A percentile compares a stretch with the other conserved stretches of the same genome.
These are phyloP conservation scores for Betta splendens DNA, from an alignment of 2,797 vertebrate species.

Conservation along the genomic window DNA sequence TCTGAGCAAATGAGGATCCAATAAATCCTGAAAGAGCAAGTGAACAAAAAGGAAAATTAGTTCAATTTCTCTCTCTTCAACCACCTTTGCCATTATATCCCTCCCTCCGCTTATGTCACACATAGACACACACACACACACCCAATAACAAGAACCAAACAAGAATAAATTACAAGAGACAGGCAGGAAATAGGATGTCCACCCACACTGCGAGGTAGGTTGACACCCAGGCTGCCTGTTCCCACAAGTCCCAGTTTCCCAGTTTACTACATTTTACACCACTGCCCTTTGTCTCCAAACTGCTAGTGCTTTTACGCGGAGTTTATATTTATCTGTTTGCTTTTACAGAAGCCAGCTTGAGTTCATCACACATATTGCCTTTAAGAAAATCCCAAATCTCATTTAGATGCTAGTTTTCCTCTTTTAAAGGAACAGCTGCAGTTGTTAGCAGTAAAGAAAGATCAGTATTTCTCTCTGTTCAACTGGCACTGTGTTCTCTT, in stretches of 20 bases:
- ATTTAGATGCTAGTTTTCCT: too few relatives aligned
- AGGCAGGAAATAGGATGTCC: conserved; percentile 69
- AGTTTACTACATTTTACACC: conserved; percentile 29
- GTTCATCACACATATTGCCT: background rate
- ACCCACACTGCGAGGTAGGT: conserved; percentile 70
- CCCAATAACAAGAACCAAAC: conserved; percentile 45
- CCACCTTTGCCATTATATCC: conserved; percentile 32
- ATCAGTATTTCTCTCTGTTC: too few relatives aligned
- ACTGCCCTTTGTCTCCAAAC: background rate
- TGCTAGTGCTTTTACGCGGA: background rate
- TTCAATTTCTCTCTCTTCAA: conserved; percentile 26
- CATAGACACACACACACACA: conserved; percentile 19
- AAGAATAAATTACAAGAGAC: conserved; percentile 55
- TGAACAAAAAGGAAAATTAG: conserved; percentile 34
- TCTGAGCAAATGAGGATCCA: conserved; percentile 61
- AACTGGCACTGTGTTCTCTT: too few relatives aligned
- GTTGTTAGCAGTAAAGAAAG: too few relatives aligned
- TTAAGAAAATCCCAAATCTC: background rate
- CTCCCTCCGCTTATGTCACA: conserved; percentile 11
- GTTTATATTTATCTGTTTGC: too few relatives aligned
- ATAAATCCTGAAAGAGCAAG: conserved; percentile 44
- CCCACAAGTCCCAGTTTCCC: conserved; percentile 63
- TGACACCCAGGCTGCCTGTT: conserved; percentile 69
- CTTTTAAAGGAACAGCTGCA: too few relatives aligned
- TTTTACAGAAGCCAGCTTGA: background rate